Conservation (phyloP, 2,113 vertebrate genomes). For the Syngnathoides biaculeatus region DNA sequence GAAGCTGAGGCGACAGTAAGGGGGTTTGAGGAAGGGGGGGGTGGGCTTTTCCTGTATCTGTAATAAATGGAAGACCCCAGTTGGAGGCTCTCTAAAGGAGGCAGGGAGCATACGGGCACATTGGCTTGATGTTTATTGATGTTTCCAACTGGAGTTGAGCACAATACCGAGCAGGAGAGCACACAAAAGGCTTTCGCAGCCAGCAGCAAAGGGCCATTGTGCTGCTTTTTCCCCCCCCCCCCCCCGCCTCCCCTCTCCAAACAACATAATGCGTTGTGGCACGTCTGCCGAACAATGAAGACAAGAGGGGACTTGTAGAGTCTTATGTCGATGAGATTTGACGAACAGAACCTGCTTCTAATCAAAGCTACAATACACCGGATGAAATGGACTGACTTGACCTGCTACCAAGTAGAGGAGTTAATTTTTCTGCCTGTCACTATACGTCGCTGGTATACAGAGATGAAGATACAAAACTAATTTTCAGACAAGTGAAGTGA, state of each 20-base stretch:
- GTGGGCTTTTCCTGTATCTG: slow-evolving; percentile 19
- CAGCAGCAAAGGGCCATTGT: neutral
- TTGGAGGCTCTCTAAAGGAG: slow-evolving; percentile 10
- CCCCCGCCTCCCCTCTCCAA: too few relatives aligned
- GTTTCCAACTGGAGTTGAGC: slow-evolving; percentile 1
- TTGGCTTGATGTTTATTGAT: slow-evolving; percentile 36
- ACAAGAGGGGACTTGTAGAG: neutral
- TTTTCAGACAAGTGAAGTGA: too few relatives aligned
- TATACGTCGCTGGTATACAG: too few relatives aligned
- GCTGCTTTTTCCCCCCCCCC: neutral
- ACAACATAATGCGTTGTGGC: neutral
- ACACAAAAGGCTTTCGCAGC: slow-evolving; percentile 7
- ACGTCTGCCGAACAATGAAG: neutral
- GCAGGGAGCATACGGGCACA: neutral
- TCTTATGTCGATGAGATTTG: neutral
- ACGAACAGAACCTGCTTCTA: neutral
- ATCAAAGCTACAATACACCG: neutral
- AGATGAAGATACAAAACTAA: too few relatives aligned
- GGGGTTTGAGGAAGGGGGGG: slow-evolving; percentile 23
- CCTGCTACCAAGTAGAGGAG: too few relatives aligned
- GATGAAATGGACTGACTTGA: neutral
- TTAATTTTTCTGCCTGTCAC: too few relatives aligned
- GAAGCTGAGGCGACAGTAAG: slow-evolving; percentile 24
- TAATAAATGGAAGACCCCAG: slow-evolving; percentile 42
- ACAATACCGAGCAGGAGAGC: slow-evolving; percentile 18